These are phyloP conservation scores for Chelon labrosus DNA, from an alignment of 2,797 vertebrate genomes.

Conservation along the genomic window DNA sequence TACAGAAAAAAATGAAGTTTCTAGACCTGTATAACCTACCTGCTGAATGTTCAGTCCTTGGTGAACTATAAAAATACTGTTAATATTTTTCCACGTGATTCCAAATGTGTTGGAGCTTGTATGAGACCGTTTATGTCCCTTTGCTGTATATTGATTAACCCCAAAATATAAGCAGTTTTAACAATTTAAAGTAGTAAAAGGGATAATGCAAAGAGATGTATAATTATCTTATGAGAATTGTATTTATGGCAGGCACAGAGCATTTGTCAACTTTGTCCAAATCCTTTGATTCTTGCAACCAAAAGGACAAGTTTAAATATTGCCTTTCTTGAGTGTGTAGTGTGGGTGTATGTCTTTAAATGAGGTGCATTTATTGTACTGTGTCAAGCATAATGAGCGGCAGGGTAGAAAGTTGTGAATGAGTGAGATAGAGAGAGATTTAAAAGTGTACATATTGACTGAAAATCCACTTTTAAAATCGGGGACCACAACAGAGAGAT, in stretches of 20 bases:
- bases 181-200: conserved; percentile 31
- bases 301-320: conserved; percentile 57
- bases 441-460: conserved; percentile 36
- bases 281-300: conserved; percentile 60
- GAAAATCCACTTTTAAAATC: conserved; percentile 19
- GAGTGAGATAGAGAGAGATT: conserved; percentile 25
- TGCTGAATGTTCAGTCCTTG: conserved; percentile 79
- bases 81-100: conserved; percentile 76
- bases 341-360: conserved; percentile 38
- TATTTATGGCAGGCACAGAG: conserved; percentile 31
- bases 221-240: conserved; percentile 29
- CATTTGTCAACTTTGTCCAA: conserved; percentile 42
- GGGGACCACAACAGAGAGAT: conserved; percentile 12
- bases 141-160: conserved; percentile 65
- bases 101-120: conserved; percentile 64
- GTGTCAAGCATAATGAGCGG: conserved; percentile 21
- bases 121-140: conserved; percentile 62
- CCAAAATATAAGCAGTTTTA: conserved; percentile 53
- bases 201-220: conserved; percentile 43
- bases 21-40: conserved; percentile 55
- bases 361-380: conserved; percentile 44
- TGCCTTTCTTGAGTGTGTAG: conserved; percentile 58
- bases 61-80: conserved; percentile 67
- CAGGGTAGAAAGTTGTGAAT: conserved; percentile 20
- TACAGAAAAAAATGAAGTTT: conserved; percentile 20